Base-by-base conservation (phyloP, 2,113 vertebrate genomes). In the Dryoscopus gambensis region DNA sequence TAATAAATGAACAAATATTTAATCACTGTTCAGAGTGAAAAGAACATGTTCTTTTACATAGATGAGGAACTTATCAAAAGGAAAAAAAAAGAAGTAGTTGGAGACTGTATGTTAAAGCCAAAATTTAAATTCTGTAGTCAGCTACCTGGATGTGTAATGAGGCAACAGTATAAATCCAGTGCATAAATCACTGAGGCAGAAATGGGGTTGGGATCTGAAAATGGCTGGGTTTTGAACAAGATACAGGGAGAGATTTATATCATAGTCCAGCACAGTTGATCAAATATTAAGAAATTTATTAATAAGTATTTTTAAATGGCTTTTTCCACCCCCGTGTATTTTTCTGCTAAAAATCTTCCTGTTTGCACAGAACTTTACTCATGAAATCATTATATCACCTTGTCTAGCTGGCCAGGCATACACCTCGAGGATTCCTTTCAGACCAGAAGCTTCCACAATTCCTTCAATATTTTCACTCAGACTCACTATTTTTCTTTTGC, bases 1-100 rank as follows among this genome's bases (percentile, higher is more conserved):
- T 96, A 52, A 84, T 84, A 86, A 86, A 81, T 62, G 9, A 86
- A 77, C 10, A 70, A 65, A 53, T 87, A 37, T 85, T 84, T 85
- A 65, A 49, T 76, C 67, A 39, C 22, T 46, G 5, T 18, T 62
- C 20, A 70, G 55, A 81, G 77, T 50, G 30, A 53, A 86, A 86
- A 46, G 10, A 50, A 65, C 4, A 2, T 23, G 7, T 46, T 81
- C 2, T 75, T 69, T 74, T 30, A 31, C 50, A 57, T 2, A 57
- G 42, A 86, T 37, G 10, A 92, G 59, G 47, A 70, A 46, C 12
- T 60, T 49, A 53, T 2, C 31, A 74, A 69, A 84, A 84, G 33
- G 18, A 86, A 75, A 22, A 59, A 78, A 42, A 12, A 64, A 71
- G 9, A 46, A 74, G 28, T 46, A 62, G 17, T 30, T 57, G 42